Base-by-base conservation (phyloP, 2,113 vertebrate genomes). In the Varanus komodoensis region DNA sequence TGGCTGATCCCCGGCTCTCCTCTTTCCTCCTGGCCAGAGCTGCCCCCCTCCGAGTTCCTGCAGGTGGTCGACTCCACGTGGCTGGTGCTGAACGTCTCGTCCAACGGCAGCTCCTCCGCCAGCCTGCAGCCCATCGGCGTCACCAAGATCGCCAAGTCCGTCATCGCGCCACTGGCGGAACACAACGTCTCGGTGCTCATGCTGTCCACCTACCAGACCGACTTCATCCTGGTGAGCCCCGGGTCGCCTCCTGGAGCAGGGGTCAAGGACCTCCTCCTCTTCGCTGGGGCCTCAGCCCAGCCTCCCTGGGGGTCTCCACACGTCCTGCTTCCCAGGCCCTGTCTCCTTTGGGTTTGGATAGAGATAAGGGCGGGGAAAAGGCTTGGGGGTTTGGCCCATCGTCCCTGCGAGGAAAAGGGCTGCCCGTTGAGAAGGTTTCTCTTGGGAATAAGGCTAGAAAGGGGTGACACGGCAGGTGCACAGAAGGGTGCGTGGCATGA, bases 171-270 rank as follows among this genome's bases (percentile, higher is more conserved):
- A 0, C 95, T 99, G 94, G 99, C 99, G 0, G 98, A 99, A 96
- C 99, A 99, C 96, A 98, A 99, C 0, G 99, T 99, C 77, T 99
- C 99, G 0, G 99, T 99, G 89, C 97, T 99, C 90, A 99, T 99
- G 99, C 96, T 99, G 84, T 99, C 98, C 92, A 99, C 98, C 0
- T 99, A 99, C 94, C 98, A 99, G 96, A 99, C 98, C 0, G 98
- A 99, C 96, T 99, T 98, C 90, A 98, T 99, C 95, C 97, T 99
- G 98, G 98, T 98, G 94, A 97, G 96, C 0, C 0, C 11, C 7
- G 11, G 1, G 12, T 0, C 5, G 75, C 29, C 1, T 75, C 38
- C 50, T 27, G 34, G 44, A 52, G 29, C 9, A 1, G 9, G 29
- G 25, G 1, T 2, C n/a, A 12, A 15, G 61, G 61, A 64, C 15